A percentile compares a stretch with the other conserved stretches of the same genome.
These are phyloP conservation scores for Ploceus nigricollis DNA, from an alignment of 2,113 vertebrate genomes.

Conservation along the genomic window DNA sequence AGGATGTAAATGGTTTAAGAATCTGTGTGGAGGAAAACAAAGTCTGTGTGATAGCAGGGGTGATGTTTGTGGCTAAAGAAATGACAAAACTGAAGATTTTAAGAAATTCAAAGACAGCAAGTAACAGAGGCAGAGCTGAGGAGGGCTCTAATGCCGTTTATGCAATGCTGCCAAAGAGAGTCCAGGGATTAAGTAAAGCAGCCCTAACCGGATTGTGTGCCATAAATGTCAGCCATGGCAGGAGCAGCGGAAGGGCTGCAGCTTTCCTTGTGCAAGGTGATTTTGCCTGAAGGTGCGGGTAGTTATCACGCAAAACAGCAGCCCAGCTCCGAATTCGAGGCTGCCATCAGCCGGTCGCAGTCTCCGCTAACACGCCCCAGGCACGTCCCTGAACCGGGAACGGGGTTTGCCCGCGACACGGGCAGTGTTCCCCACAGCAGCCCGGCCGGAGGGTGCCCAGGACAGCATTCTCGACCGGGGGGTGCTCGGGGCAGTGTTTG, in stretches of 20 bases:
- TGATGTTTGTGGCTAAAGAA: background rate
- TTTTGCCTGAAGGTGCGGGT: background rate
- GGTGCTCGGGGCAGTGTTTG: background rate
- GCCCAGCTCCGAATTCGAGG: background rate
- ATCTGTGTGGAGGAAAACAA: background rate
- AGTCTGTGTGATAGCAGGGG: background rate
- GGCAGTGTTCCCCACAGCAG: background rate
- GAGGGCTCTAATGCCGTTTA: background rate
- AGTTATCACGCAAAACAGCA: background rate
- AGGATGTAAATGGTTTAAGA: background rate
- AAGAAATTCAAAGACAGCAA: background rate
- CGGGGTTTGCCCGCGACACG: rapidly evolving
- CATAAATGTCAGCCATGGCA: background rate
- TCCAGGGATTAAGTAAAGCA: conserved; percentile 30
- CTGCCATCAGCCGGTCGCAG: background rate
- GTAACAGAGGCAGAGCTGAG: background rate
- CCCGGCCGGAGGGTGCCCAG: background rate
- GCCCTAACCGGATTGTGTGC: conserved; percentile 31
- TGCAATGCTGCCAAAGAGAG: background rate
- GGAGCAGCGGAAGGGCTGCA: background rate
- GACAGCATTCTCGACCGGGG: too few species aligned
- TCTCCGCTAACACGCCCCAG: background rate
- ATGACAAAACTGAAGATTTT: background rate
- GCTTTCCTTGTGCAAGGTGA: conserved; percentile 4
- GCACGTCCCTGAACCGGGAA: background rate